Percentiles rank a stretch among this genome's conserved stretches.
These are phyloP conservation scores for Apodemia mormo DNA, from an alignment of 2,888 invertebrate species.

Conservation along the genomic window DNA sequence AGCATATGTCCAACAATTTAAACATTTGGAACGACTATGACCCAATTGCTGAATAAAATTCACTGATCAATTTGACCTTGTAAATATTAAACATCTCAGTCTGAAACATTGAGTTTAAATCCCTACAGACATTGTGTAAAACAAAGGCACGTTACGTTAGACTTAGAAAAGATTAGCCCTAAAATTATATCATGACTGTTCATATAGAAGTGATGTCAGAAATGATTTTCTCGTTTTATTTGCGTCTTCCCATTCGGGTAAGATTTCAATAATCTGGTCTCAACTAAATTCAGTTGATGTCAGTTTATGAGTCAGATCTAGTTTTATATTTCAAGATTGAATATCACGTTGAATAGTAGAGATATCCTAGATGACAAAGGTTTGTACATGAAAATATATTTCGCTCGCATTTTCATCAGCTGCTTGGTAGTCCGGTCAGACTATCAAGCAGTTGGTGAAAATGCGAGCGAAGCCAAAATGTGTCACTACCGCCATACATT, in stretches of 20 bases:
- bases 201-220: conserved; percentile 35
- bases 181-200: conserved; percentile 35
- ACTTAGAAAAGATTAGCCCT: conserved; percentile 40
- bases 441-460: no score
- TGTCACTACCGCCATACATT: no score
- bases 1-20: neutral
- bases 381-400: no score
- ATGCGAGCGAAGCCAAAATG: no score
- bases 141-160: conserved; percentile 32
- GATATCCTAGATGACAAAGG: no score
- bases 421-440: no score
- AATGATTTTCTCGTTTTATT: neutral
- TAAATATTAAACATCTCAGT: conserved; percentile 40
- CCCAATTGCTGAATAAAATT: neutral
- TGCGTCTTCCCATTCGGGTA: conserved; percentile 1
- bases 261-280: conserved; percentile 24
- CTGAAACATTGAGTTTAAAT: conserved; percentile 36
- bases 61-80: conserved; percentile 52
- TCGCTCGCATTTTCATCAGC: no score
- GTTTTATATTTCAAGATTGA: neutral
- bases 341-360: no score
- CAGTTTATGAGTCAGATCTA: neutral
- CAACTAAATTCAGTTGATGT: neutral
- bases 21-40: neutral
- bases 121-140: conserved; percentile 40